Base-by-base conservation (phyloP, 2,113 vertebrate species). In the Malaclemys terrapin region DNA sequence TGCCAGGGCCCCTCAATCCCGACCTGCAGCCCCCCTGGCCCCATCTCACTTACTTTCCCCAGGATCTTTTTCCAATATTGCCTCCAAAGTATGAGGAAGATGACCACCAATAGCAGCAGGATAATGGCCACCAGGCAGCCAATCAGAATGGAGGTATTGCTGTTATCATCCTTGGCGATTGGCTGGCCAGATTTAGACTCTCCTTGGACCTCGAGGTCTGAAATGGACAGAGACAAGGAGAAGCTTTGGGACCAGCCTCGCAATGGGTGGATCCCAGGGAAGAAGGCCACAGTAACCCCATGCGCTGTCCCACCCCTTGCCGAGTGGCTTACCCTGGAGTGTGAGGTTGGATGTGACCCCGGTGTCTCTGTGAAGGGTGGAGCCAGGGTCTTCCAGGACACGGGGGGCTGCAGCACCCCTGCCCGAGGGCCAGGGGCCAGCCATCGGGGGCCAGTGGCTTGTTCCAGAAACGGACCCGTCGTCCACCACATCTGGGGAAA, bases 61-160 rank as follows among this genome's bases (percentile, higher is more conserved):
- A 99, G 98, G 24, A 99, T 98, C 97, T 99, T 98, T 84, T 99
- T 99, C 99, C 99, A 99, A 97, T 99, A 99, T 93, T 99, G 99
- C 93, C 99, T 97, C 99, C 99, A 99, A 9, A 99, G 98, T 94
- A 99, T 99, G 94, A 99, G 98, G 17, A 98, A 98, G 8, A 99
- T 99, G 92, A 99, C 98, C 1, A 98, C 99, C 96, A 99, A 90
- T 4, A 99, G 98, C 87, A 99, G 98, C 7, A 99, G 95, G 93
- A 99, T 99, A 95, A 99, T 99, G 96, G 99, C 99, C 96, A 99
- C 99, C 96, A 99, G 97, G 96, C 99, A 99, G 96, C 99, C 99
- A 80, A 99, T 99, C 97, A 99, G 98, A 92, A 99, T 99, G 87
- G 99, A 98, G 0, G 99, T 99, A 45, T 99, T 98, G 95, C 99